Conservation (phyloP, 2,797 vertebrate species). For the Clarias laeviceps region DNA sequence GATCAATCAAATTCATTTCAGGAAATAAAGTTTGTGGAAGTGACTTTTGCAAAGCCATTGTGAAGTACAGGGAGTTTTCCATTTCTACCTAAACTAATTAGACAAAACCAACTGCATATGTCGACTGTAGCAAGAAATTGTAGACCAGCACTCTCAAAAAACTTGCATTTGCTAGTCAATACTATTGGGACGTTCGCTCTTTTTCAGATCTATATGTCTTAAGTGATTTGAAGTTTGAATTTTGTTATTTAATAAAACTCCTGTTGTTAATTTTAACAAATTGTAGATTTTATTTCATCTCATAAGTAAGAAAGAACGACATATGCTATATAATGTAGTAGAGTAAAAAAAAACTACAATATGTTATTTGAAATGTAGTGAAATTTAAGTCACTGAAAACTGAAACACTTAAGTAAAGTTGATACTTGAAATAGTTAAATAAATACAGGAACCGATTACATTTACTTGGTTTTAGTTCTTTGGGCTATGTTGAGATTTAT, state of each 20-base stretch:
- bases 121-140: background rate
- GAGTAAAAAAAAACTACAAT: too few species aligned
- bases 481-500: background rate
- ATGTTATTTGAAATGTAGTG: too few species aligned
- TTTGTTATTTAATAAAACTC: background rate
- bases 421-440: too few species aligned
- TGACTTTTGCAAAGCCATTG: background rate
- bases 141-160: background rate
- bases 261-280: background rate
- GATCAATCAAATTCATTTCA: background rate
- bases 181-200: background rate
- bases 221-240: background rate
- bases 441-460: too few species aligned
- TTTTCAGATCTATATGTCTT: background rate
- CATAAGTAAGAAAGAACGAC: too few species aligned
- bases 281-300: too few species aligned
- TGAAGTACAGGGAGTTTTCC: background rate
- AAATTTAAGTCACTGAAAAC: too few species aligned
- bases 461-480: background rate
- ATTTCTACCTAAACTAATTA: background rate
- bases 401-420: too few species aligned
- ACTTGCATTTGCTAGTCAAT: background rate
- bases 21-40: background rate
- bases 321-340: too few species aligned
- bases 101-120: background rate